Base-by-base conservation (phyloP, 2,888 invertebrate species). In the Drosophila nigricruria region DNA sequence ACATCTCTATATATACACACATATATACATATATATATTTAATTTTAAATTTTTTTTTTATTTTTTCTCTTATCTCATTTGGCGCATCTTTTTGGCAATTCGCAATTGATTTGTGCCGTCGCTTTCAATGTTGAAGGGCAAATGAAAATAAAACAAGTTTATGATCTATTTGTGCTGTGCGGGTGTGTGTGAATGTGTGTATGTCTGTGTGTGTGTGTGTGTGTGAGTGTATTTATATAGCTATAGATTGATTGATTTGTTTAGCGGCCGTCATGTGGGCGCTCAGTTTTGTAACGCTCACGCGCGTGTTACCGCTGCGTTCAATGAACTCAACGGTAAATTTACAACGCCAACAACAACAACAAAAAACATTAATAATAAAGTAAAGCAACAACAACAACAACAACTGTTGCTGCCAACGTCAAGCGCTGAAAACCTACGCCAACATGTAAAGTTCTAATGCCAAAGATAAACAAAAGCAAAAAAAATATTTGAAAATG, bases 361-460 rank as follows among this genome's bases (percentile, higher is more conserved):
- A 27, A 23, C 18, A n/a, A 40, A 5, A 47, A 40, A 42, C 23
- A 43, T 61, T 70, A 65, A 63, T 66, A 72, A 73, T 57, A 73
- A 32, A 68, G 69, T 64, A 68, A 70, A 79, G 38, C 77, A 65
- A 59, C 65, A 62, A 49, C 50, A 47, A 59, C 73, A 62, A 60
- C 65, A 73, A 65, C 56, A 71, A 18, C 47, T 45, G 16, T 16
- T 61, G 70, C 76, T 70, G 45, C 54, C 77, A 58, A 38, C 47
- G 58, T 61, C 49, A 65, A 61, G 25, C 47, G 64, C 64, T 25
- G 23, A 60, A 72, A 81, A 81, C 90, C 88, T 89, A 90, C 91
- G 89, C 90, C 87, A 90, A 90, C 86, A 88, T 88, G 88, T 90
- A 90, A 88, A 88, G 87, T 90, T 86, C 89, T 88, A 90, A 85